Percentiles rank a stretch among this genome's conserved stretches.
These are phyloP conservation scores for Trogon surrucura DNA, from an alignment of 2,113 vertebrate genomes.

Conservation along the genomic window DNA sequence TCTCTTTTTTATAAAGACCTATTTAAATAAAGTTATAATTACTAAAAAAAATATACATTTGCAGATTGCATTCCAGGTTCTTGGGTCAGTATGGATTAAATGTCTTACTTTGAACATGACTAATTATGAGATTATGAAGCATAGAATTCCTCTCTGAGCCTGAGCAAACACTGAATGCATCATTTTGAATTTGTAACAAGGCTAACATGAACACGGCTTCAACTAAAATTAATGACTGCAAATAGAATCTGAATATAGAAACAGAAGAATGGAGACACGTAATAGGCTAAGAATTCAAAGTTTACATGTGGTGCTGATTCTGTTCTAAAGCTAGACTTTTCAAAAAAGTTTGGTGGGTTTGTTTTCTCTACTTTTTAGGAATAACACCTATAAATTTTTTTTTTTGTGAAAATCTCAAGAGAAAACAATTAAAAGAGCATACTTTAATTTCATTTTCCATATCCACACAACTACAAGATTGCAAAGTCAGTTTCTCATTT, in stretches of 20 bases:
- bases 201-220: neutral
- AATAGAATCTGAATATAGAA: neutral
- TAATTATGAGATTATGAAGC: neutral
- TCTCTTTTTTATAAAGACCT: neutral
- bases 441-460: neutral
- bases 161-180: neutral
- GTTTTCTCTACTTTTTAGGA: neutral
- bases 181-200: neutral
- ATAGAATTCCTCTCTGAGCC: neutral
- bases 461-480: neutral
- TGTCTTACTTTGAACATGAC: rapidly evolving
- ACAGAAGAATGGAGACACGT: neutral
- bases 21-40: neutral
- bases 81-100: neutral
- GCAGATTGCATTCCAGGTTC: neutral
- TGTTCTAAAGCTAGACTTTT: neutral
- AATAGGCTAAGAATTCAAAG: neutral
- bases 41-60: neutral
- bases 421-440: neutral
- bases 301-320: neutral
- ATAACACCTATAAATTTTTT: neutral
- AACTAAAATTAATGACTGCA: neutral
- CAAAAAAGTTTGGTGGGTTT: no score
- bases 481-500: neutral
- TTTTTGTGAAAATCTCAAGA: neutral